Percentiles rank a stretch among this genome's conserved stretches.
Evolutionary conservation across 1,140 invertebrate genomes (phyloP).

Genomic region (Maconellicoccus hirsutus): DNA sequence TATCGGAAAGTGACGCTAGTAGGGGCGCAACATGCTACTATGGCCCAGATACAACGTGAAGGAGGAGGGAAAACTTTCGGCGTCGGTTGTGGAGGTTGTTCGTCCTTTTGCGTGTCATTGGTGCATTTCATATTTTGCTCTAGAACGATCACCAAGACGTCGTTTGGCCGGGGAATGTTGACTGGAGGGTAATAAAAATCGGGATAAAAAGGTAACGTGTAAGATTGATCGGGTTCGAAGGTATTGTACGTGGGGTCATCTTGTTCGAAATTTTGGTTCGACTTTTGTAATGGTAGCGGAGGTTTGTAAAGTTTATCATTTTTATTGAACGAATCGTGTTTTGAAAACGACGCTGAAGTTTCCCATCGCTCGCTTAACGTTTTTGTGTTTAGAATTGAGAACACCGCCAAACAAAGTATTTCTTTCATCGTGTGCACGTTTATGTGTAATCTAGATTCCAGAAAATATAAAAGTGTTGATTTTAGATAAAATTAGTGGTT

Average conservation of each 20-base stretch:
- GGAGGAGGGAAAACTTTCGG: not conserved
- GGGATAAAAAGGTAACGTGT: not conserved
- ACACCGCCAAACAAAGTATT: too few species aligned
- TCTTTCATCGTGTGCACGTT: too few species aligned
- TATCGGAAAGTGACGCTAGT: slow-evolving; percentile 33
- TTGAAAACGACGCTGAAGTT: not conserved
- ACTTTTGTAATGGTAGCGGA: not conserved
- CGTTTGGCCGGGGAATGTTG: not conserved
- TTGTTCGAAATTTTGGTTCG: not conserved
- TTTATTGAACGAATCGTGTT: not conserved
- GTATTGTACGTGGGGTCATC: not conserved
- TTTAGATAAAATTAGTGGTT: too few species aligned
- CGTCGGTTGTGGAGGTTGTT: not conserved
- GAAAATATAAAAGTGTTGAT: too few species aligned
- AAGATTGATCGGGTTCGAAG: not conserved
- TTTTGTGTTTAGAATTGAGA: too few species aligned
- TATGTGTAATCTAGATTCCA: too few species aligned
- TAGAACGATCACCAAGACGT: not conserved
- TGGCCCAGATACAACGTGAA: not conserved
- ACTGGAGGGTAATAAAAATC: not conserved
- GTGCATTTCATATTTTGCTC: not conserved
- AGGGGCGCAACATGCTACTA: not conserved
- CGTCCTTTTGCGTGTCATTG: slow-evolving; percentile 1
- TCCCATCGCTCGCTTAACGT: not conserved
- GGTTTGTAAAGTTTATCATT: not conserved